A percentile compares a stretch with the other conserved stretches of the same genome.
These are phyloP conservation scores for Eupithecia pulchellata DNA, from an alignment of 2,888 invertebrate species.

Conservation along the genomic window DNA sequence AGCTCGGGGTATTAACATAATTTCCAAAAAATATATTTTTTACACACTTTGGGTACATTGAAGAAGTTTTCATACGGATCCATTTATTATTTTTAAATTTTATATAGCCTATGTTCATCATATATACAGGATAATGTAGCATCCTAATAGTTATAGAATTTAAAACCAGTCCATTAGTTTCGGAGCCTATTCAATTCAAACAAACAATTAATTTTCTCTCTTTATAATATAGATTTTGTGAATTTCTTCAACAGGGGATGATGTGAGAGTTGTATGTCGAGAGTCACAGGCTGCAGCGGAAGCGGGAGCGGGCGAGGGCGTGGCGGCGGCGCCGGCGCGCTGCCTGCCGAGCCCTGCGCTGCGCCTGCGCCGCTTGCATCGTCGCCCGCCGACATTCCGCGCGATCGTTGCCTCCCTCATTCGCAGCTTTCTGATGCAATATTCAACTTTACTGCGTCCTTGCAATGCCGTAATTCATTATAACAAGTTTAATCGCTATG, in stretches of 20 bases:
- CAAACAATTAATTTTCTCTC: too few relatives aligned
- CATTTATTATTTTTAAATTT: too few relatives aligned
- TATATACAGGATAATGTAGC: too few relatives aligned
- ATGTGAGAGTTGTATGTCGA: not conserved
- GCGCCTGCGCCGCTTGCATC: conserved; percentile 39
- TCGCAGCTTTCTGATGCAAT: conserved; percentile 82
- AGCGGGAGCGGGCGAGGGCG: conserved; percentile 33
- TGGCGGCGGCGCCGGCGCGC: conserved; percentile 35
- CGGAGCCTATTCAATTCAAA: too few relatives aligned
- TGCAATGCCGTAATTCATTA: conserved; percentile 85
- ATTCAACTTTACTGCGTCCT: conserved; percentile 85
- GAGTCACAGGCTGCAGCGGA: conserved; percentile 35
- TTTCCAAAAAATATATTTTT: too few relatives aligned
- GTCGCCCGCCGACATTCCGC: conserved; percentile 75
- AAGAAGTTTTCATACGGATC: too few relatives aligned
- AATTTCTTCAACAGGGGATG: not conserved
- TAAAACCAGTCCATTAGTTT: too few relatives aligned
- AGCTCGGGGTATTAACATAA: too few relatives aligned
- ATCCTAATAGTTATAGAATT: too few relatives aligned
- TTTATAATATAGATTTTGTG: not conserved
- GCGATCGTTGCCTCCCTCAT: conserved; percentile 79
- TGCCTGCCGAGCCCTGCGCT: conserved; percentile 38
- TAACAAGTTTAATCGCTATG: conserved; percentile 78
- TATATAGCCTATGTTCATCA: too few relatives aligned
- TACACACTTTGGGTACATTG: too few relatives aligned